Evolutionary conservation across 2,113 vertebrate species (phyloP).

Genomic region (Petrocephalus microphthalmus): DNA sequence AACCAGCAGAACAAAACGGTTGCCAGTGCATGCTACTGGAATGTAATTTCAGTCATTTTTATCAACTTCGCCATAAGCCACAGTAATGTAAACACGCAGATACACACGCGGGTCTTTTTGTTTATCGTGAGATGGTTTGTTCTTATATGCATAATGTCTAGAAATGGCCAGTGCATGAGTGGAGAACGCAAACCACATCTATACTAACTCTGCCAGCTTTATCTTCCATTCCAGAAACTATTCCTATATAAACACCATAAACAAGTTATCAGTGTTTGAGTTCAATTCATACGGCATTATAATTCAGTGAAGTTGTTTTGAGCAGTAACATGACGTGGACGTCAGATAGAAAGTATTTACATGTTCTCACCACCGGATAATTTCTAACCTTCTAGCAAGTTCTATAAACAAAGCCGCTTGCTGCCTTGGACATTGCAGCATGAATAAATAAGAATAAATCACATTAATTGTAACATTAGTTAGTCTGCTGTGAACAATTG

Average conservation of each 20-base stretch:
- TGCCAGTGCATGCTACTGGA: neutral
- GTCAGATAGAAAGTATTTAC: slow-evolving; percentile 5
- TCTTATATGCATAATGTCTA: neutral
- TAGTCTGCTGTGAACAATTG: neutral
- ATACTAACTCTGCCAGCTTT: neutral
- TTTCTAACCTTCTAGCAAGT: neutral
- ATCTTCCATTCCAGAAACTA: neutral
- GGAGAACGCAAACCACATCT: neutral
- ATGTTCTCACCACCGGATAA: neutral
- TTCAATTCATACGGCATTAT: neutral
- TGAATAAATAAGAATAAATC: neutral
- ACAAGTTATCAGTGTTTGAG: slow-evolving; percentile 20
- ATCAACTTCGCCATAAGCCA: neutral
- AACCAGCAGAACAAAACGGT: neutral
- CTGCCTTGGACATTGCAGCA: neutral
- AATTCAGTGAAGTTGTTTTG: slow-evolving; percentile 6
- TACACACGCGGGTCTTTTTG: neutral
- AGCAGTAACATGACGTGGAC: neutral
- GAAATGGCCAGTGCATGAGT: neutral
- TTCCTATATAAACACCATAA: slow-evolving; percentile 15
- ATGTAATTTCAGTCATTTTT: neutral
- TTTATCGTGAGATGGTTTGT: neutral
- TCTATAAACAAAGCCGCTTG: neutral
- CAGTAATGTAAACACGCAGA: neutral
- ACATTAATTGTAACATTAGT: neutral